Evolutionary conservation across 2,113 vertebrate genomes (phyloP).

Genomic region (Tamias sibiricus): DNA sequence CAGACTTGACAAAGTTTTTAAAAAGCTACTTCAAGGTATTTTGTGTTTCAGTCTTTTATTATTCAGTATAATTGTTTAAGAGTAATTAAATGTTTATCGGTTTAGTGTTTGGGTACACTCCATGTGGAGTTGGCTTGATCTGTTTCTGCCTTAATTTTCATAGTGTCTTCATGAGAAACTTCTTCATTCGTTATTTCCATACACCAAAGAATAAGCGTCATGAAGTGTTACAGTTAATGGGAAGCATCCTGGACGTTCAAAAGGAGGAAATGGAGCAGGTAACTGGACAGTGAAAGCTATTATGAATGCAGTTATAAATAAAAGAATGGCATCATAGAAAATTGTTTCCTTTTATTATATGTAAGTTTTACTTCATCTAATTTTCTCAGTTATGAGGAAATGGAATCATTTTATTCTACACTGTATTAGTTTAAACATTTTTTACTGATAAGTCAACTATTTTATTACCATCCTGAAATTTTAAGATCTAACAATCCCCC

Average conservation of each 20-base stretch:
- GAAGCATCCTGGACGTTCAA: conserved; percentile 93
- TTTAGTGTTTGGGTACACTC: background rate
- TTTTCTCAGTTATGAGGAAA: conserved; percentile 13
- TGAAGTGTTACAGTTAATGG: conserved; percentile 96
- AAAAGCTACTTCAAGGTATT: conserved; percentile 6
- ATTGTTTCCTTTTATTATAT: background rate
- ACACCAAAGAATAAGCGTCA: conserved; percentile 92
- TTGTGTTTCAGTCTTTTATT: background rate
- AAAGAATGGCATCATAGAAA: background rate
- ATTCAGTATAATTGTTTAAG: background rate
- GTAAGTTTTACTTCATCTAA: background rate
- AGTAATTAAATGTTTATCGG: background rate
- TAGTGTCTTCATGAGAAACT: conserved; percentile 96
- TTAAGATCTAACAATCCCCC: background rate
- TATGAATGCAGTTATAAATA: background rate
- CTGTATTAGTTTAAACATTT: background rate
- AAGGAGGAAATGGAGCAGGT: conserved; percentile 94
- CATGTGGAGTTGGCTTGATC: background rate
- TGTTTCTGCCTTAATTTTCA: conserved; percentile 64
- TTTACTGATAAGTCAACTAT: background rate
- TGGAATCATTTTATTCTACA: background rate
- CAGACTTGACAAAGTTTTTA: background rate
- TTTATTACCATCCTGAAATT: background rate
- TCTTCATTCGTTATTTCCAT: conserved; percentile 97
- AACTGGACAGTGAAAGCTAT: background rate